These are phyloP conservation scores for Leptinotarsa undecemlineata DNA, from an alignment of 1,140 invertebrate species.

Conservation along the genomic window DNA sequence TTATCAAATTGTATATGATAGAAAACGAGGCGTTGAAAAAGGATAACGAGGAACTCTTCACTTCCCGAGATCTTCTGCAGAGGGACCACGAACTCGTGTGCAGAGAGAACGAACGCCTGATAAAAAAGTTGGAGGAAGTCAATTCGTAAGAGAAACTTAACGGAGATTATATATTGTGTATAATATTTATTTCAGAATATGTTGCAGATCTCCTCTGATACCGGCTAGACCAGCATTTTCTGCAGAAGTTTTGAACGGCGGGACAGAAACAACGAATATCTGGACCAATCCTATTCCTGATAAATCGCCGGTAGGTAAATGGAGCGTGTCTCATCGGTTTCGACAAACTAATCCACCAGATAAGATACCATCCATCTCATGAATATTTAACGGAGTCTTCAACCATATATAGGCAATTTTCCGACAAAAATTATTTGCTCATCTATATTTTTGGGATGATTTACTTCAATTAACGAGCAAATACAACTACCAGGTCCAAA, in stretches of 20 bases:
- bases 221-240: constrained; percentile 73
- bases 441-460: too few relatives aligned
- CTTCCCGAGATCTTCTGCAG: constrained; percentile 75
- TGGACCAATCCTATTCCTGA: constrained; percentile 68
- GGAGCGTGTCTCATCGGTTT: too few relatives aligned
- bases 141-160: constrained; percentile 68
- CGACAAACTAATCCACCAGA: too few relatives aligned
- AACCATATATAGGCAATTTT: too few relatives aligned
- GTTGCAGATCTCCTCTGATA: constrained; percentile 77
- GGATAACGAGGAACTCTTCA: constrained; percentile 86
- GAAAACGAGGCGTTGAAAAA: constrained; percentile 85
- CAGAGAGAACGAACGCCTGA: constrained; percentile 84
- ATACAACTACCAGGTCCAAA: too few relatives aligned
- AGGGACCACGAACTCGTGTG: constrained; percentile 89
- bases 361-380: too few relatives aligned
- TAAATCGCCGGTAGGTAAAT: constrained; percentile 25
- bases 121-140: constrained; percentile 85
- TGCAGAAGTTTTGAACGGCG: constrained; percentile 57
- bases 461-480: too few relatives aligned
- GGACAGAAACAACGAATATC: constrained; percentile 60
- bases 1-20: constrained; percentile 78
- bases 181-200: constrained; percentile 63
- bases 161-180: background rate
- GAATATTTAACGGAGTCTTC: too few relatives aligned
- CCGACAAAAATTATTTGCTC: too few relatives aligned